Percentiles rank a stretch among this genome's conserved stretches.
phyloP scores from a whole-genome alignment of 2,888 invertebrate genomes.

The Himalopsyche anomala region DNA sequence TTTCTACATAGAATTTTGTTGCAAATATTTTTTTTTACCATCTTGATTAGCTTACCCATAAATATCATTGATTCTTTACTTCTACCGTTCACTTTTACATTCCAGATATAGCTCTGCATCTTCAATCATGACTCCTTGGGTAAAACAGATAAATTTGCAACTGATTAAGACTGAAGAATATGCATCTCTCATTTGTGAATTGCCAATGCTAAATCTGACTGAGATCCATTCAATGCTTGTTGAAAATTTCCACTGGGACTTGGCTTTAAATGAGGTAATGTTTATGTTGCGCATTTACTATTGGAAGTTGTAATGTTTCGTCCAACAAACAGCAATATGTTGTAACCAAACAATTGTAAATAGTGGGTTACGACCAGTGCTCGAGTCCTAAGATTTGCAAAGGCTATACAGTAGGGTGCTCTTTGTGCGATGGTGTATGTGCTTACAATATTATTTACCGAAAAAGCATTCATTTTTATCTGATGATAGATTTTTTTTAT shows the following conservation, averaged over 20 bases:
- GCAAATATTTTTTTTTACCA: background rate
- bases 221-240: slow-evolving; percentile 72
- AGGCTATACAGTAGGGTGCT: too few species aligned
- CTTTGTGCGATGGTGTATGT: too few species aligned
- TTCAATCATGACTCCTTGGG: slow-evolving; percentile 74
- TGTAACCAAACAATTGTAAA: too few species aligned
- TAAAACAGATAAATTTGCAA: slow-evolving; percentile 78
- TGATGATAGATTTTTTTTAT: too few species aligned
- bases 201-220: slow-evolving; percentile 71
- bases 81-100: background rate
- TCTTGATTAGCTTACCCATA: background rate
- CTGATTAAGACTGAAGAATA: slow-evolving; percentile 77
- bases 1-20: background rate
- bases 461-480: too few species aligned
- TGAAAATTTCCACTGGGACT: slow-evolving; percentile 78
- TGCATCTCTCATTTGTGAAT: slow-evolving; percentile 74
- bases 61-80: background rate
- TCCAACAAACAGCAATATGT: too few species aligned
- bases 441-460: too few species aligned
- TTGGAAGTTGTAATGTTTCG: background rate
- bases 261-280: slow-evolving; percentile 75
- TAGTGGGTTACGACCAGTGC: too few species aligned
- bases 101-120: slow-evolving; percentile 75
- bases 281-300: background rate
- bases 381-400: too few species aligned